Evolutionary conservation across 2,797 vertebrate genomes (phyloP).

Genomic region (Sternarchorhynchus goeldii): DNA sequence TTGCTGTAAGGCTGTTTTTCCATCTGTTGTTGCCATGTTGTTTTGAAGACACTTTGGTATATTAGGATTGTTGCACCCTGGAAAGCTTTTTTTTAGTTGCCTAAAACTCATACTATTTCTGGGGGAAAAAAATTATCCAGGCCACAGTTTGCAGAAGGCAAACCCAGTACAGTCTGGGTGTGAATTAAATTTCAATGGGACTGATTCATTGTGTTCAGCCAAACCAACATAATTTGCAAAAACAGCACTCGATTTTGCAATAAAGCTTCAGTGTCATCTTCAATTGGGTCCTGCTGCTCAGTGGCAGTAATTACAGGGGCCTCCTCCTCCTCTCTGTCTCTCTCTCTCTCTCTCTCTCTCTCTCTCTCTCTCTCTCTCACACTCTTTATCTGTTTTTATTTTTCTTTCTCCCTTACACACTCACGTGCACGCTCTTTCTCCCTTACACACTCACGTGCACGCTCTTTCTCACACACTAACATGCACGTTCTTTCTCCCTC

Average conservation of each 20-base stretch:
- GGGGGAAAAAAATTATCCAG: conserved; percentile 26
- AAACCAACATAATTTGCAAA: conserved; percentile 77
- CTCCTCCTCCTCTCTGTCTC: conserved; percentile 40
- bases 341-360: conserved; percentile 5
- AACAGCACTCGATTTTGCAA: conserved; percentile 79
- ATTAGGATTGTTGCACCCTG: neutral
- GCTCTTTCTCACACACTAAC: neutral
- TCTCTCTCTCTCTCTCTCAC: conserved; percentile 13
- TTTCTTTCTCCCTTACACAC: neutral
- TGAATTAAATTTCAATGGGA: conserved; percentile 72
- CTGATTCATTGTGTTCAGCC: conserved; percentile 75
- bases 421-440: neutral
- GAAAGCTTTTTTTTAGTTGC: conserved; percentile 8
- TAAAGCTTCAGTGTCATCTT: conserved; percentile 79
- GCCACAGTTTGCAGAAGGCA: conserved; percentile 38
- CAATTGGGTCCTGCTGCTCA: conserved; percentile 75
- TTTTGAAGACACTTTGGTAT: neutral
- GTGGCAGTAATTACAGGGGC: conserved; percentile 73
- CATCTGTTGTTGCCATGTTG: no score
- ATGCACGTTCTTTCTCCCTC: neutral
- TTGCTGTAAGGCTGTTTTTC: no score
- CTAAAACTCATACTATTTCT: conserved; percentile 9
- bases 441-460: neutral
- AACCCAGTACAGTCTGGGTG: conserved; percentile 65
- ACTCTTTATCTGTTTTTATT: neutral